These are phyloP conservation scores for Amazona vittata DNA, from an alignment of 2,113 vertebrate genomes.

Conservation along the genomic window DNA sequence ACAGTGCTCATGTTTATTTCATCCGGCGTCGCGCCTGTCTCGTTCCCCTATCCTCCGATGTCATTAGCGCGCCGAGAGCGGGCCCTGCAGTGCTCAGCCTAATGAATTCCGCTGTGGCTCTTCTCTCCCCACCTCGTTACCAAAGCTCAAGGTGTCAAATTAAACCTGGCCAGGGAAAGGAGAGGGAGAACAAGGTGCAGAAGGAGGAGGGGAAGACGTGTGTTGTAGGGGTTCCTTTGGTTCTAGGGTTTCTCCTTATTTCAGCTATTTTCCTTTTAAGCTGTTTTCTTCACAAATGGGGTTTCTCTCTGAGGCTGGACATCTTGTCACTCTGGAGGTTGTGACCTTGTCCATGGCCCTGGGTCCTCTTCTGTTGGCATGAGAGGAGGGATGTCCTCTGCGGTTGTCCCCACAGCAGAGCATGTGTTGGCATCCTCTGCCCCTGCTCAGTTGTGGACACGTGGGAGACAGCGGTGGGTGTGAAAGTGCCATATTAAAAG, in stretches of 20 bases:
- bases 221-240: not conserved
- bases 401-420: not conserved
- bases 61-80: constrained; percentile 91
- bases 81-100: constrained; percentile 90
- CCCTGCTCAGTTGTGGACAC: not conserved
- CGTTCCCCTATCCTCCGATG: constrained; percentile 93
- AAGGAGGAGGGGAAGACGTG: not conserved
- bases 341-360: not conserved
- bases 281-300: not conserved
- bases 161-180: constrained; percentile 86
- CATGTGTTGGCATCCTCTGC: not conserved
- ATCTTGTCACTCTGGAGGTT: not conserved
- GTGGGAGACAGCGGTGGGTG: not conserved
- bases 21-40: constrained; percentile 89
- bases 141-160: constrained; percentile 98
- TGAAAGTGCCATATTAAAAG: not conserved
- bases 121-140: constrained; percentile 86
- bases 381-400: not conserved
- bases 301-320: not conserved
- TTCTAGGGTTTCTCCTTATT: not conserved
- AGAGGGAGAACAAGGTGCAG: constrained; percentile 38
- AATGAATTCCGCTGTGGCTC: constrained; percentile 97
- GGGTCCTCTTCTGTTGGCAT: not conserved
- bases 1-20: constrained; percentile 99
- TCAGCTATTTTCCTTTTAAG: not conserved